A percentile compares a stretch with the other conserved stretches of the same genome.
phyloP scores from a whole-genome alignment of 2,797 vertebrate genomes.

The Podarcis lilfordi region DNA sequence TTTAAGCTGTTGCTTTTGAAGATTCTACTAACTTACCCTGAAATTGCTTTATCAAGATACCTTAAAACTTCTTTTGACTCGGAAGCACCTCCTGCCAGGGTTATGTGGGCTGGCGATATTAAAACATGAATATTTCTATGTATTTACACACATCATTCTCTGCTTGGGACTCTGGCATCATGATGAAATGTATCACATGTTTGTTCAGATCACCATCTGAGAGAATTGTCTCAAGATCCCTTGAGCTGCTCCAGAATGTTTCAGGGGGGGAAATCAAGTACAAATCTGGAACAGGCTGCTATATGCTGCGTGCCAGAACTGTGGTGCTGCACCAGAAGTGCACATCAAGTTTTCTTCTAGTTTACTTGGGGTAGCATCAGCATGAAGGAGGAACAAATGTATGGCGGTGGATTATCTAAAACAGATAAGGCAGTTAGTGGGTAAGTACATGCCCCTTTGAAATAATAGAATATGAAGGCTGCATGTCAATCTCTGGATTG shows the following conservation, averaged over 20 bases:
- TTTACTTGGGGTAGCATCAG: constrained; percentile 20
- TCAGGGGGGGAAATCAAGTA: constrained; percentile 6
- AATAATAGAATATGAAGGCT: constrained; percentile 2
- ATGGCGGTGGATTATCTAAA: constrained; percentile 16
- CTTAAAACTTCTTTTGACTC: background rate
- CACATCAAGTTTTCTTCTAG: constrained; percentile 19
- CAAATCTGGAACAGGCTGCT: background rate
- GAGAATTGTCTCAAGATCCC: background rate
- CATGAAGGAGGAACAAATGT: constrained; percentile 8
- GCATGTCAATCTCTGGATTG: background rate
- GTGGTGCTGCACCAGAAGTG: constrained; percentile 1
- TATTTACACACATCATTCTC: background rate
- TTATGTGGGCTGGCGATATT: background rate
- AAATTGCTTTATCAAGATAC: background rate
- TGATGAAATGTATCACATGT: background rate
- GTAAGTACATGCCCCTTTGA: constrained; percentile 9
- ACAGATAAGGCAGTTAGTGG: constrained; percentile 8
- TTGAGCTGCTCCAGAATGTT: constrained; percentile 2
- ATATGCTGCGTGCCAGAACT: background rate
- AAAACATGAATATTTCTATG: rapidly evolving
- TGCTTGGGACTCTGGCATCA: background rate
- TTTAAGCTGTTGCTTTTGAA: background rate
- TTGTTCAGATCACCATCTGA: background rate
- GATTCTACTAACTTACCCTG: background rate
- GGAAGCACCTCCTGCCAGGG: constrained; percentile 7